Conservation (phyloP, 2,888 invertebrate species). For the Nebria brevicollis region DNA sequence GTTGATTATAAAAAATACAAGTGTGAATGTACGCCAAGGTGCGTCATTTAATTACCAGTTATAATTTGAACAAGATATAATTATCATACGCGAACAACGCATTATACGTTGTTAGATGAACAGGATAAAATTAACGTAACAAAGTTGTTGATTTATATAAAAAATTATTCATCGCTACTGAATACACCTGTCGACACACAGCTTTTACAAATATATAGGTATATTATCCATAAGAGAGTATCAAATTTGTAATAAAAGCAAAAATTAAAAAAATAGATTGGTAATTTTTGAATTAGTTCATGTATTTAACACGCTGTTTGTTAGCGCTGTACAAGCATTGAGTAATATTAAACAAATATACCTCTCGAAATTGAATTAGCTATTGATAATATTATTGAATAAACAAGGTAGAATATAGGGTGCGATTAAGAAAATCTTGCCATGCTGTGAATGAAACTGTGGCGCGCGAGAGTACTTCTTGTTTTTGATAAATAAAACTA, state of each 20-base stretch:
- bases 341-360: neutral
- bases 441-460: neutral
- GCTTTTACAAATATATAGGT: too few relatives aligned
- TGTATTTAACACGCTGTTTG: neutral
- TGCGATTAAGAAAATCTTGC: neutral
- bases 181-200: neutral
- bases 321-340: neutral
- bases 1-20: neutral
- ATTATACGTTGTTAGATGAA: neutral
- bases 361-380: conserved; percentile 31
- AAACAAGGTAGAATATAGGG: conserved; percentile 25
- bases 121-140: neutral
- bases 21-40: neutral
- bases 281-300: neutral
- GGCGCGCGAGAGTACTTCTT: neutral
- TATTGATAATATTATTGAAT: conserved; percentile 35
- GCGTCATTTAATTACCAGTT: neutral
- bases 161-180: too few relatives aligned
- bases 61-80: neutral
- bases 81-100: neutral
- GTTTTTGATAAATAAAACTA: neutral
- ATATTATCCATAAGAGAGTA: too few relatives aligned
- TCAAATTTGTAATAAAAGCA: too few relatives aligned
- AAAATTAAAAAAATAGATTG: neutral
- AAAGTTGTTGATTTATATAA: neutral